Percentiles rank a stretch among this genome's conserved stretches.
phyloP scores from a whole-genome alignment of 2,797 vertebrate species.

The Pagetopsis macropterus region DNA sequence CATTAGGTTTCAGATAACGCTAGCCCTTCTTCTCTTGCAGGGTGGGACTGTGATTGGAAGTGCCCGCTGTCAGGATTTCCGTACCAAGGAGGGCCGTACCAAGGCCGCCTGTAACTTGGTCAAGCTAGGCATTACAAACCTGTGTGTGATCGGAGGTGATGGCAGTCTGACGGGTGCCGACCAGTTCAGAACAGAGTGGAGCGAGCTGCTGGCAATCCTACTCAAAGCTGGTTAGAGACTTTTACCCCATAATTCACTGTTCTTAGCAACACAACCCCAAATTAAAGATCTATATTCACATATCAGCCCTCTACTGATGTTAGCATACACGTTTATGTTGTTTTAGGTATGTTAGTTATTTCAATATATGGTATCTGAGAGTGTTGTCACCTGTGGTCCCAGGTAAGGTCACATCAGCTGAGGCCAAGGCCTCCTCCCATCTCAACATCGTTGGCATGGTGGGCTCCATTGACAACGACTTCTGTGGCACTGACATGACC shows the following conservation, averaged over 20 bases:
- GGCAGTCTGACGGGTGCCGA: conserved; percentile 94
- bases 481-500: conserved; percentile 94
- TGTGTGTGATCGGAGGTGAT: conserved; percentile 94
- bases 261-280: background rate
- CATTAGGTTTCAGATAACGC: conserved; percentile 36
- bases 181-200: conserved; percentile 92
- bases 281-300: background rate
- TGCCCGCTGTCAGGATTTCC: conserved; percentile 92
- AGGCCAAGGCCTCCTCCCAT: conserved; percentile 83
- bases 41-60: conserved; percentile 95
- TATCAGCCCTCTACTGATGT: background rate
- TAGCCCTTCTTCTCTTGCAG: conserved; percentile 66
- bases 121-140: conserved; percentile 90
- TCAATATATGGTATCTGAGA: background rate
- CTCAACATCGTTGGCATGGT: conserved; percentile 93
- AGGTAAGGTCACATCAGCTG: conserved; percentile 87
- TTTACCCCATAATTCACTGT: conserved; percentile 1
- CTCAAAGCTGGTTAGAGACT: conserved; percentile 84
- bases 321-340: background rate
- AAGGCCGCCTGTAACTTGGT: conserved; percentile 89
- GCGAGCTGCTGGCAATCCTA: conserved; percentile 85
- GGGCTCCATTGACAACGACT: conserved; percentile 93
- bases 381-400: conserved; percentile 11
- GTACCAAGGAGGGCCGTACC: conserved; percentile 88
- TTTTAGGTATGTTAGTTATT: background rate